Evolutionary conservation across 2,797 vertebrate genomes (phyloP).

Genomic region (Epinephelus awoara): DNA sequence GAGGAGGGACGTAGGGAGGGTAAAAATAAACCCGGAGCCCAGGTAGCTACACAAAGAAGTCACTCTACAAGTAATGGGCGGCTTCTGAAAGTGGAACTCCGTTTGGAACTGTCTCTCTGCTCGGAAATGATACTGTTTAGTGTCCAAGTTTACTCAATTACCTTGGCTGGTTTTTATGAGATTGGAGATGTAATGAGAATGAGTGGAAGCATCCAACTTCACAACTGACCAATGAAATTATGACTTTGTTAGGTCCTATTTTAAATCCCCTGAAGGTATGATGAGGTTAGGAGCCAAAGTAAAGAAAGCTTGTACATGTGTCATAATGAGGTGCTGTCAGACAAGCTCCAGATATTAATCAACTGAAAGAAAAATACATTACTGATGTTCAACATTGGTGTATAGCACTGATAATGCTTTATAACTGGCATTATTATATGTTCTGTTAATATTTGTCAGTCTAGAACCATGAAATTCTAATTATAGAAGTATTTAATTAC

Average conservation of each 20-base stretch:
- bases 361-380: slow-evolving; percentile 29
- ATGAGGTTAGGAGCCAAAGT: slow-evolving; percentile 26
- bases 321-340: slow-evolving; percentile 32
- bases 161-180: slow-evolving; percentile 43
- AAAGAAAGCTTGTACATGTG: slow-evolving; percentile 20
- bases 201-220: slow-evolving; percentile 10
- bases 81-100: slow-evolving; percentile 90
- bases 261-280: slow-evolving; percentile 17
- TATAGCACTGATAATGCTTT: slow-evolving; percentile 26
- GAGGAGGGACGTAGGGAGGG: slow-evolving; percentile 92
- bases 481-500: neutral
- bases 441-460: slow-evolving; percentile 1
- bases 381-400: slow-evolving; percentile 4
- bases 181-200: slow-evolving; percentile 37
- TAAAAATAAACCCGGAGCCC: slow-evolving; percentile 95
- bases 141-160: slow-evolving; percentile 51
- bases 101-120: slow-evolving; percentile 70
- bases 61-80: slow-evolving; percentile 91
- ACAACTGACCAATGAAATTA: slow-evolving; percentile 46
- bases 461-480: neutral
- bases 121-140: slow-evolving; percentile 71
- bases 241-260: slow-evolving; percentile 26
- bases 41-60: slow-evolving; percentile 90
- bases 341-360: slow-evolving; percentile 47
- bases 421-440: slow-evolving; percentile 39